phyloP scores from a whole-genome alignment of 2,113 vertebrate genomes.

The Oceanodroma tethys region DNA sequence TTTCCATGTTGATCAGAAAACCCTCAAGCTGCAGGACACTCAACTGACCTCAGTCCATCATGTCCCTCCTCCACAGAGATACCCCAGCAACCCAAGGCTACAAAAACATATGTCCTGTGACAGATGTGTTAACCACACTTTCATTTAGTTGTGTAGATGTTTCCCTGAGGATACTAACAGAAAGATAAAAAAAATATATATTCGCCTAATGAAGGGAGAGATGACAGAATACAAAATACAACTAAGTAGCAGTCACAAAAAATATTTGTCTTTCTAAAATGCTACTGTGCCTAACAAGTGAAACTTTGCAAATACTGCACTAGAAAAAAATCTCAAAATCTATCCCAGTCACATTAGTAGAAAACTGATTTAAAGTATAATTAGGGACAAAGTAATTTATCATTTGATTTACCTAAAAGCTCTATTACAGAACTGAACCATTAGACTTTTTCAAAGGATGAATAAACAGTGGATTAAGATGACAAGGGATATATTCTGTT shows the following conservation, averaged over 20 bases:
- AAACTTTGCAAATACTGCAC: background rate
- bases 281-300: background rate
- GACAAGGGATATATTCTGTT: background rate
- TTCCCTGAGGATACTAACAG: background rate
- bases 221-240: background rate
- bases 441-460: background rate
- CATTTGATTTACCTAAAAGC: background rate
- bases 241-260: background rate
- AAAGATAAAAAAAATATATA: background rate
- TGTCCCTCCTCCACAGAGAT: background rate
- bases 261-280: background rate
- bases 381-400: background rate
- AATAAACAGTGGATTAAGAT: background rate
- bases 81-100: background rate
- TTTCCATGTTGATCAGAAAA: background rate
- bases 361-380: background rate
- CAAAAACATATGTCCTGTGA: background rate
- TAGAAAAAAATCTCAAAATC: background rate
- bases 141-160: background rate
- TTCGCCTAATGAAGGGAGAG: background rate
- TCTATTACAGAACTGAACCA: background rate
- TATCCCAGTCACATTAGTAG: background rate
- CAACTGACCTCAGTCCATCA: background rate
- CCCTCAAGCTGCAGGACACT: background rate
- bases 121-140: background rate